These are phyloP conservation scores for Sinosuthora webbiana DNA, from an alignment of 2,113 vertebrate species.

Conservation along the genomic window DNA sequence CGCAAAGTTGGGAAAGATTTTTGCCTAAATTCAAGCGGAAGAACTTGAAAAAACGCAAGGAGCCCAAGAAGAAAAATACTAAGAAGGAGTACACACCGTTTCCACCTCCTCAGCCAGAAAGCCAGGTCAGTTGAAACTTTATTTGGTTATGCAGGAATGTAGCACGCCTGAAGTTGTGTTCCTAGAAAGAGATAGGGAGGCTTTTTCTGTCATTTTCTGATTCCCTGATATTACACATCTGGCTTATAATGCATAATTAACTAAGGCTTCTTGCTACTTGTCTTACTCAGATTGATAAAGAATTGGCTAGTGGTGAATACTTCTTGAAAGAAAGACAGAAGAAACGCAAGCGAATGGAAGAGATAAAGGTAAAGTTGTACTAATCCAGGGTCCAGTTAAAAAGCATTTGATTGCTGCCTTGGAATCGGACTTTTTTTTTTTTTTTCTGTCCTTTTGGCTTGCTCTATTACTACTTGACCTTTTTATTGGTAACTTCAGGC, in stretches of 20 bases:
- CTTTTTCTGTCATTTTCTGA: neutral
- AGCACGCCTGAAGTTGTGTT: neutral
- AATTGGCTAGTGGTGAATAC: slow-evolving; percentile 93
- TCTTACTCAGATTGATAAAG: slow-evolving; percentile 84
- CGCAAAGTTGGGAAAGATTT: slow-evolving; percentile 93
- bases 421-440: neutral
- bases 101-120: slow-evolving; percentile 92
- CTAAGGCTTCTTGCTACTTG: neutral
- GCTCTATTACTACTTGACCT: neutral
- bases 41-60: slow-evolving; percentile 89
- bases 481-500: slow-evolving; percentile 72
- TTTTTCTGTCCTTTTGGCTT: neutral
- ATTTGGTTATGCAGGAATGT: neutral
- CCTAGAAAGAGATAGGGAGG: neutral
- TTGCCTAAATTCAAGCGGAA: slow-evolving; percentile 92
- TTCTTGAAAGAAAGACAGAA: slow-evolving; percentile 92
- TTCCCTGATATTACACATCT: neutral
- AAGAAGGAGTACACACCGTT: slow-evolving; percentile 97
- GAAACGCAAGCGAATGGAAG: slow-evolving; percentile 85
- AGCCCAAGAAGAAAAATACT: slow-evolving; percentile 87
- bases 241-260: neutral
- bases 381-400: neutral
- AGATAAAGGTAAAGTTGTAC: slow-evolving; percentile 82
- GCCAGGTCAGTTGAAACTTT: slow-evolving; percentile 80
- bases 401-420: neutral